Evolutionary conservation across 2,113 vertebrate species (phyloP).

Genomic region (Holacanthus passer): DNA sequence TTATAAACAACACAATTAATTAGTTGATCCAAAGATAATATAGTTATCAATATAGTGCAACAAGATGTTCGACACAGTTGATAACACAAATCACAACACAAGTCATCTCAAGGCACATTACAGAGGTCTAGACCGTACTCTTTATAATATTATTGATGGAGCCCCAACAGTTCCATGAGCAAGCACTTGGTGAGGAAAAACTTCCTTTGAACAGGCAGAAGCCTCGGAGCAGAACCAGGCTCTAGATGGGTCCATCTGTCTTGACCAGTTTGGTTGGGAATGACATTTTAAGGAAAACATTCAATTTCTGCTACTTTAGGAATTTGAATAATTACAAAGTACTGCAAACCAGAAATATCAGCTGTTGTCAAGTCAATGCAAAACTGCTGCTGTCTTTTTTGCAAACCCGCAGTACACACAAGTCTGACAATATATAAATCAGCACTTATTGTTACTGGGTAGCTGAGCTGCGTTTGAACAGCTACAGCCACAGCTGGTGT

Average conservation of each 20-base stretch:
- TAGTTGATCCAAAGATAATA: not conserved
- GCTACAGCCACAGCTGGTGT: slow-evolving; percentile 38
- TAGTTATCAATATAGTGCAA: not conserved
- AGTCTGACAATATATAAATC: slow-evolving; percentile 19
- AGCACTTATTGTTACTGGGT: not conserved
- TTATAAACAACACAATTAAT: not conserved
- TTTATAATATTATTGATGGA: no score
- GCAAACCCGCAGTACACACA: not conserved
- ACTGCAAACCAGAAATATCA: no score
- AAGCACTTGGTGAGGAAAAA: no score
- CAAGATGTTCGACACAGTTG: not conserved
- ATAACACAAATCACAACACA: no score
- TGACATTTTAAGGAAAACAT: not conserved
- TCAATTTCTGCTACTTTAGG: not conserved
- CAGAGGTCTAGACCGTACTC: no score
- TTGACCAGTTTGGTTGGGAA: no score
- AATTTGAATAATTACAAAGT: not conserved
- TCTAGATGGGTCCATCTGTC: no score
- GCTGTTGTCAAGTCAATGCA: not conserved
- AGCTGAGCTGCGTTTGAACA: slow-evolving; percentile 19
- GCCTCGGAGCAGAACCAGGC: no score
- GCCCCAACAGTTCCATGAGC: no score
- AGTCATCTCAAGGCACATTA: no score
- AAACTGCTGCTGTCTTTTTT: not conserved
- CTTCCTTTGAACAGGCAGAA: no score